These are phyloP conservation scores for Orius insidiosus DNA, from an alignment of 1,140 invertebrate species.

Conservation along the genomic window DNA sequence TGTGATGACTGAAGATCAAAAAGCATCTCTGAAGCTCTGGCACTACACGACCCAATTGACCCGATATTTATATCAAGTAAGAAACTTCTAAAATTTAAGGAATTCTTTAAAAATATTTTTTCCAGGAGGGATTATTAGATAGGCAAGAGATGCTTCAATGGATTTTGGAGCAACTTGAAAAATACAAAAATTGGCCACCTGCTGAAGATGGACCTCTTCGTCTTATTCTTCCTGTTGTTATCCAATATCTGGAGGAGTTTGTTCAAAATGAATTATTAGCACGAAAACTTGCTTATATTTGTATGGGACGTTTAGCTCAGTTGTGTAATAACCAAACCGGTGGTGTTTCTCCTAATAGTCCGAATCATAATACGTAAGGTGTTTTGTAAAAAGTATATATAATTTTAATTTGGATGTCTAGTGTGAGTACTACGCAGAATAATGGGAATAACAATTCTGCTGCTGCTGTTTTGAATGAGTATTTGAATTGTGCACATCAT, in stretches of 20 bases:
- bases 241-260: conserved; percentile 84
- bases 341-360: conserved; percentile 17
- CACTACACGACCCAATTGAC: conserved; percentile 75
- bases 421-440: neutral
- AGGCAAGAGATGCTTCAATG: conserved; percentile 89
- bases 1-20: conserved; percentile 46
- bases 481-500: conserved; percentile 74
- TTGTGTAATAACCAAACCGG: conserved; percentile 16
- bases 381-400: neutral
- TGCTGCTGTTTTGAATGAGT: conserved; percentile 33
- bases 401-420: neutral
- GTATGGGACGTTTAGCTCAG: conserved; percentile 62
- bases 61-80: conserved; percentile 80
- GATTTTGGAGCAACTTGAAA: conserved; percentile 83
- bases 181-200: conserved; percentile 29
- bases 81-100: neutral
- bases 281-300: conserved; percentile 65
- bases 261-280: conserved; percentile 78
- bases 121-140: conserved; percentile 61
- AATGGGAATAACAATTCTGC: neutral
- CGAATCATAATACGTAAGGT: conserved; percentile 11
- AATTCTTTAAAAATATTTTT: neutral
- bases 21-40: conserved; percentile 71
- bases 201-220: conserved; percentile 73
- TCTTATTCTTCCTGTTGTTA: conserved; percentile 57